Base-by-base conservation (phyloP, 2,797 vertebrate genomes). In the Loriculus beryllinus region DNA sequence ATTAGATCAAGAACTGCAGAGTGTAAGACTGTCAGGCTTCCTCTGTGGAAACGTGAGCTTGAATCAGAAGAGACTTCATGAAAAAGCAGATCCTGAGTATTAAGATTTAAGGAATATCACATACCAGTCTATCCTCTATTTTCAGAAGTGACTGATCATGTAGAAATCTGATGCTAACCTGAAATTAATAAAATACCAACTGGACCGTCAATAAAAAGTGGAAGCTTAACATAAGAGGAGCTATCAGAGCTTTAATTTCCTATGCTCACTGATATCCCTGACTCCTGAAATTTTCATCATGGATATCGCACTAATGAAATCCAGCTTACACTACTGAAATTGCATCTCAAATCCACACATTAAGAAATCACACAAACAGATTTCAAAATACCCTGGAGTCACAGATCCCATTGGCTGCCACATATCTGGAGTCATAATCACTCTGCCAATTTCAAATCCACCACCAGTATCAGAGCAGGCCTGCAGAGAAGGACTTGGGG, bases 151-250 rank as follows among this genome's bases (percentile, higher is more conserved):
- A 67, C 14, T 59, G 35, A 76, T 88, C 25, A 18, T 7, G 18
- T 6, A 64, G 60, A 80, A 79, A 93, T 51, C 42, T 81, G 62
- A 76, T 75, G n/a, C 31, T 78, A 91, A 69, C 6, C 31, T 65
- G 49, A 72, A 93, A 71, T 81, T 42, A 79, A 78, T 87, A 74
- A 96, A 93, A 94, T 39, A 48, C 31, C 59, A 92, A 79, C 33
- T 31, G n/a, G 51, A 23, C 11, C 31, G 67, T 56, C 33, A 70
- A 43, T 59, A 83, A 83, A 62, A 92, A 60, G n/a, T 60, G 20
- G 70, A 67, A 83, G 15, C 8, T 76, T 72, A 83, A 59, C 29
- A 43, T 14, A n/a, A 87, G 60, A 81, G 29, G 35, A 64, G 7
- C 29, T 56, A 26, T 51, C 33, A 56, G 35, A 79, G 33, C 29